phyloP scores from a whole-genome alignment of 2,797 vertebrate species.

The Hafferia zeledoni region DNA sequence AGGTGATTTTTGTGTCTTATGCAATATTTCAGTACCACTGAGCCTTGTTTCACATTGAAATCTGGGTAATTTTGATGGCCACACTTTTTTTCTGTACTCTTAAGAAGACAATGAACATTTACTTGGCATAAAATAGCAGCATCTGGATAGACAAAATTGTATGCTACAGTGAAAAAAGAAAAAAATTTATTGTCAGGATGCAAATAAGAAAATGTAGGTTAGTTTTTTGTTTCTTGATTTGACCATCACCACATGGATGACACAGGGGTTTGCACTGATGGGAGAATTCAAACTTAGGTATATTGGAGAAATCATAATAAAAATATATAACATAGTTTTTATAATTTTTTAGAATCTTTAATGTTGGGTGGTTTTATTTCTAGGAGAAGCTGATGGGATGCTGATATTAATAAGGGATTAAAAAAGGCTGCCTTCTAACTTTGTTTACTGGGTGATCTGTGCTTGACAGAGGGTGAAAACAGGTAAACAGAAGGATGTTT shows the following conservation, averaged over 20 bases:
- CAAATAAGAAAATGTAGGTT: neutral
- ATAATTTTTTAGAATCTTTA: neutral
- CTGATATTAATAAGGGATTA: neutral
- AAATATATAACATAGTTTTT: neutral
- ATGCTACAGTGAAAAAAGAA: neutral
- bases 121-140: neutral
- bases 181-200: neutral
- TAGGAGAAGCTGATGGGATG: neutral
- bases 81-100: neutral
- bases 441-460: neutral
- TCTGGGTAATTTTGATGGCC: neutral
- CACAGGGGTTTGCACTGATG: accelerated
- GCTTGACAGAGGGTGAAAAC: neutral
- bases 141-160: neutral
- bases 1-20: neutral
- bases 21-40: neutral
- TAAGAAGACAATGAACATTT: neutral
- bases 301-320: neutral
- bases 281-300: neutral
- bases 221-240: neutral
- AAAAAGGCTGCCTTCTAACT: neutral
- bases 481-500: neutral
- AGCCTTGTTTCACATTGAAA: neutral
- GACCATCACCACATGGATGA: neutral
- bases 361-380: neutral